Evolutionary conservation across 2,797 vertebrate species (phyloP), one percentile per base, ranked within the genome.

Genomic region (Gobionotothen gibberifrons): DNA sequence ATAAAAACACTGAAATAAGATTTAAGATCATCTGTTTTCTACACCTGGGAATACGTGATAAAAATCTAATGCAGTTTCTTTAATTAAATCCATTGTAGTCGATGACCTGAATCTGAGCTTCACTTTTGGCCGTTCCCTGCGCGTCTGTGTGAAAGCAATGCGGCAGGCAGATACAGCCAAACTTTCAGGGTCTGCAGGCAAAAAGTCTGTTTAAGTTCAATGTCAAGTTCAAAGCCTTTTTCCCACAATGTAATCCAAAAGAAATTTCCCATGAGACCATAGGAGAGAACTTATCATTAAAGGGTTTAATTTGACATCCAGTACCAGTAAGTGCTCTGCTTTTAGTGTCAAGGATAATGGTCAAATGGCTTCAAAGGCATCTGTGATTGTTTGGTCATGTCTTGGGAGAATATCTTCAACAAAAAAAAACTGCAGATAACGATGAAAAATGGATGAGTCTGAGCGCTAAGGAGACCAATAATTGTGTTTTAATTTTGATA

Each of bases 221-320:
- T 94, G 94, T 94, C 94, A 94, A 95, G 94, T 94, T 95, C 94
- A 95, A 95, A 94, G 94, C 83, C 62, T 89, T 90, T 56, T 85
- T 85, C 88, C 79, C 87, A 92, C 93, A 94, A 93, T 93, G 92
- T 94, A 94, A 95, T 94, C 94, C 93, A 91, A 69, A 91, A 85
- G 87, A 93, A 93, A 94, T 91, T 92, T 93, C 93, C 86, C 83
- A 87, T 75, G 93, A 93, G 93, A 91, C 90, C 87, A 84, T 87
- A 77, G 85, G 88, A 91, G 88, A 89, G 85, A 93, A 91, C 72
- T 91, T 93, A 94, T 95, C 91, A 92, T 94, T 94, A 93, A 93
- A 93, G 90, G 86, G 87, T 92, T 94, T 94, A 89, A 94, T 95
- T 94, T 93, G 91, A 91, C 90, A 90, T 93, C 88, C 93, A 92